Evolutionary conservation across 2,888 invertebrate species (phyloP), one percentile per base, ranked within the genome.

Genomic region (Lithosia quadra): DNA sequence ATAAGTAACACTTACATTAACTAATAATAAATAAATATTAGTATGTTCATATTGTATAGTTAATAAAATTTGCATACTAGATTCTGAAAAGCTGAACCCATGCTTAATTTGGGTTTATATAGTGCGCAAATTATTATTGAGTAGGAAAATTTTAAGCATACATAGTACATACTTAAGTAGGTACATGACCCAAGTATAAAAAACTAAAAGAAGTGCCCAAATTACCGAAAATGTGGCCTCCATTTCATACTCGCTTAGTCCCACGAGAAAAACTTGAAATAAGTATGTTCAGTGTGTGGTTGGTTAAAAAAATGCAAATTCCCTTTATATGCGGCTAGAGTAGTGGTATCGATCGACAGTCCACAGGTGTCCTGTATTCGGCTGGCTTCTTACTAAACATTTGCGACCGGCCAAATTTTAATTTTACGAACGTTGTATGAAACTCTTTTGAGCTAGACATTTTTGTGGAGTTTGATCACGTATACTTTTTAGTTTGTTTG

Each of bases 231-330:
- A 71, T 60, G 65, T 68, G 56, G 22, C 18, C 11, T 65, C 2
- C 36, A 62, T 65, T 69, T 71, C 63, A 68, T 71, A 28, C 58
- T n/a, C 11, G 28, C 9, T 28, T 62, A 73, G 65, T 73, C 74
- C 65, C 67, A 21, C 60, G 67, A 72, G 78, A 65, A 56, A 67
- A 67, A 67, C 66, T 61, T 39, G 28, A 61, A 56, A 57, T 62
- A 67, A 28, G 39, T 18, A 43, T 64, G 58, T 24, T 65, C 60
- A 22, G 28, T 68, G 34, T 43, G 70, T 67, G 68, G 68, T 68
- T 72, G 34, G 61, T 22, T 0, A 39, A 76, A 79, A 80, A 80
- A 78, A 76, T 76, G 63, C 59, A 67, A 81, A 79, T 74, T 71
- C 22, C 22, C 55, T 62, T 63, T 66, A 71, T 68, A 75, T 71